phyloP scores from a whole-genome alignment of 2,113 vertebrate species.

The Lophochroa leadbeateri region DNA sequence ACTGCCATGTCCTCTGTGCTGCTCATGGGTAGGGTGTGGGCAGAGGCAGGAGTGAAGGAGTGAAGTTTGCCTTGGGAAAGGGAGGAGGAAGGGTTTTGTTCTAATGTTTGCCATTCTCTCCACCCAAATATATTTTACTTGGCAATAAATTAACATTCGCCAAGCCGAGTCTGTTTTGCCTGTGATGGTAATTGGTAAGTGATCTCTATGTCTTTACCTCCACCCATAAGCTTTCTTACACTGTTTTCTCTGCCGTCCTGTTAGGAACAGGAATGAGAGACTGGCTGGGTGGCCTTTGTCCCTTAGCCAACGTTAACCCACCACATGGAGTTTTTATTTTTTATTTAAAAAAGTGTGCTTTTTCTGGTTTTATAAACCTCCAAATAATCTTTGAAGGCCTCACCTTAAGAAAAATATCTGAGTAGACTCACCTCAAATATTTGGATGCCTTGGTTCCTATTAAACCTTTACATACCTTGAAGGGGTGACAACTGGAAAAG shows the following conservation, averaged over 20 bases:
- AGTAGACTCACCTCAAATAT: background rate
- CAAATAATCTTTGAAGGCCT: background rate
- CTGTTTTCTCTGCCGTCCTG: background rate
- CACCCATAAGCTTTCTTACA: background rate
- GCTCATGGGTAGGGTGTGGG: background rate
- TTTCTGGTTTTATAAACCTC: background rate
- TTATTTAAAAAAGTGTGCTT: background rate
- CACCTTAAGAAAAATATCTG: background rate
- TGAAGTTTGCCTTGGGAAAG: background rate
- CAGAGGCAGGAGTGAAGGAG: background rate
- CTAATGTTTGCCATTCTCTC: background rate
- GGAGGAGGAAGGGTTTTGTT: background rate
- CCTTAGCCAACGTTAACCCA: background rate
- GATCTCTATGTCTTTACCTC: background rate
- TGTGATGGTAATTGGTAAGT: background rate
- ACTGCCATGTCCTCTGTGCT: accelerated
- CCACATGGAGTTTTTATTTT: background rate
- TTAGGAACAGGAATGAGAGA: background rate
- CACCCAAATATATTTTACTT: background rate
- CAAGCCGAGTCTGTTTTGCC: background rate
- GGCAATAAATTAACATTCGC: background rate
- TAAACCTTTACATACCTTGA: background rate
- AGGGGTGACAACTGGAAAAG: background rate
- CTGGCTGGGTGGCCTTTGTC: background rate
- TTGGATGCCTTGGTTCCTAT: background rate